A percentile compares a stretch with the other conserved stretches of the same genome.
These are phyloP conservation scores for Leucozona laternaria DNA, from an alignment of 2,888 invertebrate genomes.

Conservation along the genomic window DNA sequence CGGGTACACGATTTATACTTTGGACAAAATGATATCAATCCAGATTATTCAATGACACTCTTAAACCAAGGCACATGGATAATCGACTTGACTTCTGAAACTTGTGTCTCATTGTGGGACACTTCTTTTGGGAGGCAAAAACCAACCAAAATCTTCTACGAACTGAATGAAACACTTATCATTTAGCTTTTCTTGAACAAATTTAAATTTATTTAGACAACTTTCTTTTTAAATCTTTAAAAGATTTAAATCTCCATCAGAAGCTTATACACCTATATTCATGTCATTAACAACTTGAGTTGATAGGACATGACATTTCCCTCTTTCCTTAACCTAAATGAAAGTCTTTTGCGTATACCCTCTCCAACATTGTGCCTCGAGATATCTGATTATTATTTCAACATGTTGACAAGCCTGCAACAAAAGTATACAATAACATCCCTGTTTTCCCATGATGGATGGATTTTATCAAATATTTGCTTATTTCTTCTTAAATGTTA, in stretches of 20 bases:
- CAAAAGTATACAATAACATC: constrained; percentile 37
- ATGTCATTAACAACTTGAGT: constrained; percentile 22
- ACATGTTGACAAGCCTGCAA: constrained; percentile 51
- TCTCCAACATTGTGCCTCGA: constrained; percentile 16
- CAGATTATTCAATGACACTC: too few relatives aligned
- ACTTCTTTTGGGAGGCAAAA: background rate
- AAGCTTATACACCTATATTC: constrained; percentile 16
- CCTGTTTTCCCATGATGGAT: constrained; percentile 43
- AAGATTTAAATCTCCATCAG: constrained; percentile 9
- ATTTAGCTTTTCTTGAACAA: background rate
- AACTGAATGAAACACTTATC: background rate
- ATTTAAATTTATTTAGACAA: background rate
- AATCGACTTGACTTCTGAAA: too few relatives aligned
- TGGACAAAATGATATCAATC: too few relatives aligned
- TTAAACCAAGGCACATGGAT: too few relatives aligned
- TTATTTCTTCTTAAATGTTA: constrained; percentile 32
- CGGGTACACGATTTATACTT: too few relatives aligned
- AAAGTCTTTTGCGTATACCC: constrained; percentile 17
- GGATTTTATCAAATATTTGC: constrained; percentile 65
- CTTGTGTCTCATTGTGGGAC: too few relatives aligned
- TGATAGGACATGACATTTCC: constrained; percentile 17
- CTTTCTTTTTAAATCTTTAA: constrained; percentile 14
- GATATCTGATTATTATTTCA: constrained; percentile 50
- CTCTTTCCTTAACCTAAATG: constrained; percentile 18
- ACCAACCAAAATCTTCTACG: background rate